Percentiles rank a stretch among this genome's conserved stretches.
These are phyloP conservation scores for Oreohelix idahoensis DNA, from an alignment of 1,140 invertebrate species.

Conservation along the genomic window DNA sequence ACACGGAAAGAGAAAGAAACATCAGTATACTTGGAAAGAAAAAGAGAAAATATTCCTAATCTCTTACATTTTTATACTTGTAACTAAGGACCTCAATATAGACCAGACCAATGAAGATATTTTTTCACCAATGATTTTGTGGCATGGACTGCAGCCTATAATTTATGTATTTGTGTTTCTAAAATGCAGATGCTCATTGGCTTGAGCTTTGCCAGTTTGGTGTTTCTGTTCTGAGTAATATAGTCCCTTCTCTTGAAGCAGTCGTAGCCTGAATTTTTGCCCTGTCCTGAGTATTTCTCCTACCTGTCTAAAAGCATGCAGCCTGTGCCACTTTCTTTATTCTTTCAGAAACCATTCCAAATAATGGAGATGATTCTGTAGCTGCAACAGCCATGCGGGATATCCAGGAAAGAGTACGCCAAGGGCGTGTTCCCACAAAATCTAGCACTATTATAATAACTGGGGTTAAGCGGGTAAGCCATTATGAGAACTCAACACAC, in stretches of 20 bases:
- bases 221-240: neutral
- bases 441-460: constrained; percentile 68
- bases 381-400: constrained; percentile 65
- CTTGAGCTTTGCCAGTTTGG: too few relatives aligned
- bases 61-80: too few relatives aligned
- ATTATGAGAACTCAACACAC: neutral
- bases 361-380: constrained; percentile 66
- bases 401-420: constrained; percentile 53
- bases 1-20: too few relatives aligned
- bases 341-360: constrained; percentile 63
- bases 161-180: too few relatives aligned
- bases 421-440: constrained; percentile 58
- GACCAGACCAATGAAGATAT: too few relatives aligned
- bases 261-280: neutral
- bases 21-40: too few relatives aligned
- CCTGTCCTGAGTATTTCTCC: neutral
- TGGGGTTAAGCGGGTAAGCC: constrained; percentile 67
- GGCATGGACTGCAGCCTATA: too few relatives aligned
- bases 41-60: too few relatives aligned
- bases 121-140: too few relatives aligned
- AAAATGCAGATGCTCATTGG: too few relatives aligned
- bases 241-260: neutral
- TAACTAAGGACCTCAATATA: too few relatives aligned
- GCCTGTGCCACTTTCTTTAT: constrained; percentile 42
- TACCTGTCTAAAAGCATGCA: constrained; percentile 24